Evolutionary conservation across 2,797 vertebrate species (phyloP), one percentile per base, ranked within the genome.

Genomic region (Pelobates cultripes): DNA sequence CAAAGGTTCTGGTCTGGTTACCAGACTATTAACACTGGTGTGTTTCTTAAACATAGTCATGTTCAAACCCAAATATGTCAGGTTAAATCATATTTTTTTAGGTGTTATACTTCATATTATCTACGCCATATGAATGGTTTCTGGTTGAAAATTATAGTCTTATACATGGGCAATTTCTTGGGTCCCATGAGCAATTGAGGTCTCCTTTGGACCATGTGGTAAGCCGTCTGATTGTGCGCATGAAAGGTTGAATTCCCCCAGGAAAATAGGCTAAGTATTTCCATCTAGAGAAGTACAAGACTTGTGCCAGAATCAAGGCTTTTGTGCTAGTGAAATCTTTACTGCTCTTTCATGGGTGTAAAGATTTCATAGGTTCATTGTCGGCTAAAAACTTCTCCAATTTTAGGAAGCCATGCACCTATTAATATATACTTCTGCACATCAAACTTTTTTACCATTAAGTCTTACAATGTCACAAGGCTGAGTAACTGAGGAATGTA

Each of bases 161-260:
- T 41, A 51, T 67, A 72, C 57, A 77, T 82, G 60, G 43, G 71
- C 71, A 75, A 75, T 78, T 72, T 53, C 12, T 28, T n/a, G 72
- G 71, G 81, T 79, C 77, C 77, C 71, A 74, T 79, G 81, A 74
- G 64, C 77, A 83, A 83, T 61, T 75, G 71, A 75, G 71, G 66
- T 78, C 76, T 79, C 76, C 71, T 83, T 70, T 79, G 64, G 76
- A 83, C 81, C 81, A 83, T 83, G 81, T 64, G 77, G 81, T 75
- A 79, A 79, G 81, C 71, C 71, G 55, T 55, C 76, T 79, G 76
- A 75, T 79, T 83, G 76, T 83, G 81, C 66, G 71, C 76, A 68
- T 83, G 81, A 83, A 83, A 75, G 76, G 72, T 75, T 83, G 64
- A 79, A 83, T 79, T 79, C 81, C 76, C 81, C 66, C 64, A 78